Conservation (phyloP, 2,797 vertebrate genomes). For the Onychomys torridus region DNA sequence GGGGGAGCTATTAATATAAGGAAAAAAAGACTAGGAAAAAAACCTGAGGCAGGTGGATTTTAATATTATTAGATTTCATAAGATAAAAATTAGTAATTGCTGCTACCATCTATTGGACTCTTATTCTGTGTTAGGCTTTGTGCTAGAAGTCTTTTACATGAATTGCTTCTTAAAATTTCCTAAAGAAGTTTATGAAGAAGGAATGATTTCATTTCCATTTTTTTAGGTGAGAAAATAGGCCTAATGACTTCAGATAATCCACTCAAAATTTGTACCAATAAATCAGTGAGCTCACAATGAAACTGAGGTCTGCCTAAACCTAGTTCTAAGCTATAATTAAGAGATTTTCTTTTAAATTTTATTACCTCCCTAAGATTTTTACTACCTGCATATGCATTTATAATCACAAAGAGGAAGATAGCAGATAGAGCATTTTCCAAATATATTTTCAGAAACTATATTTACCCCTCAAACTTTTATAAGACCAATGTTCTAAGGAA, state of each 20-base stretch:
- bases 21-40: neutral
- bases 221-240: neutral
- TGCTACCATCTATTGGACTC: neutral
- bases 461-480: neutral
- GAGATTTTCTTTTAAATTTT: neutral
- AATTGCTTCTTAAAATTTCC: neutral
- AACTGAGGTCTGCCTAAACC: neutral
- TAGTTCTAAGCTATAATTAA: neutral
- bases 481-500: conserved; percentile 45
- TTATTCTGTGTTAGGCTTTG: neutral
- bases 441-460: conserved; percentile 28
- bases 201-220: conserved; percentile 31
- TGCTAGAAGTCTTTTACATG: neutral
- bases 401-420: conserved; percentile 31
- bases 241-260: neutral
- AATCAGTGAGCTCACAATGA: neutral
- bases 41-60: neutral
- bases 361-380: neutral
- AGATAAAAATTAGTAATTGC: neutral
- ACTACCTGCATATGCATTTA: conserved; percentile 27
- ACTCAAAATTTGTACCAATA: neutral
- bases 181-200: neutral
- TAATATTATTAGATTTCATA: neutral
- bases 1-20: neutral
- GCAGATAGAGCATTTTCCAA: conserved; percentile 13